Evolutionary conservation across 2,888 invertebrate genomes (phyloP).

Genomic region (Drosophila infuscata): DNA sequence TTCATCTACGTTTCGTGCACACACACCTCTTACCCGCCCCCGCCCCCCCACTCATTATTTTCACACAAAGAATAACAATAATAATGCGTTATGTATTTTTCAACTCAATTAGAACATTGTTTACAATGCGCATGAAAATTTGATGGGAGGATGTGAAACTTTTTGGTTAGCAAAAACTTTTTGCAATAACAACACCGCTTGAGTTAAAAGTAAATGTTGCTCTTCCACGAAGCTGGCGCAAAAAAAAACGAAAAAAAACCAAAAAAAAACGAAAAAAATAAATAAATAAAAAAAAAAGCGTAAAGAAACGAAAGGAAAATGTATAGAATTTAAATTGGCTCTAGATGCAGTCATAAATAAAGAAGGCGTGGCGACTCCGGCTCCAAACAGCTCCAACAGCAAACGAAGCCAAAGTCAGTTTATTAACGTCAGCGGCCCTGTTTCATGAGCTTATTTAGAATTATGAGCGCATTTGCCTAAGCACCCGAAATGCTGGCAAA

Average conservation of each 20-base stretch:
- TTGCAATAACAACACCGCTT: slow-evolving; percentile 55
- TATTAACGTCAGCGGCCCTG: slow-evolving; percentile 48
- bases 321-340: slow-evolving; percentile 32
- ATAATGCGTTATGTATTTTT: slow-evolving; percentile 77
- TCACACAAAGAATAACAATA: slow-evolving; percentile 73
- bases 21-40: neutral
- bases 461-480: slow-evolving; percentile 66
- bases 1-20: slow-evolving; percentile 1
- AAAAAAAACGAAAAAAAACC: neutral
- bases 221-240: slow-evolving; percentile 18
- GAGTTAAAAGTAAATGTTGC: slow-evolving; percentile 51
- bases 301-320: neutral
- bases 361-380: slow-evolving; percentile 17
- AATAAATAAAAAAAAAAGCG: neutral
- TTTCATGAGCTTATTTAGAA: slow-evolving; percentile 72
- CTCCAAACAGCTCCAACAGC: slow-evolving; percentile 11
- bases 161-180: slow-evolving; percentile 53
- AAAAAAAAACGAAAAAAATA: neutral
- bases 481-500: slow-evolving; percentile 47
- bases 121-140: slow-evolving; percentile 72
- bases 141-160: slow-evolving; percentile 56
- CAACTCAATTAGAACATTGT: slow-evolving; percentile 79
- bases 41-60: slow-evolving; percentile 60
- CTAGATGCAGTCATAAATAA: slow-evolving; percentile 21
- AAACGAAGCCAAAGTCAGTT: slow-evolving; percentile 20